Evolutionary conservation across 2,797 vertebrate species (phyloP), one percentile per base, ranked within the genome.

Genomic region (Atherinosoma microstoma): DNA sequence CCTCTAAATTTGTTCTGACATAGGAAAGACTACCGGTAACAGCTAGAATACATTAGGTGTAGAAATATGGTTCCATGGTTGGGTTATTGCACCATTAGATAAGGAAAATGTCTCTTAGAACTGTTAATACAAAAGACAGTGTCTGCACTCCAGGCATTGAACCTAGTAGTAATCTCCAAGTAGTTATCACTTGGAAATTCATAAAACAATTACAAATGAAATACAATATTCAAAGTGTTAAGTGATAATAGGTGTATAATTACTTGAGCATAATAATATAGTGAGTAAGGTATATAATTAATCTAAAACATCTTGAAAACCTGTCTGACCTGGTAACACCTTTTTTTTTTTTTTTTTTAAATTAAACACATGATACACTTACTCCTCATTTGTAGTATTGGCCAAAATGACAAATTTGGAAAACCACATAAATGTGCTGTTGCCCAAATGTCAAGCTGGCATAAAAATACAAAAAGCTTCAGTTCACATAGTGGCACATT

Each of bases 71-170:
- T 53, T 67, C 11, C 47, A 68, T 45, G 18, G 69, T 1, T 18
- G 8, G 35, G 34, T 32, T 72, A 45, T 16, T 13, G 49, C 40
- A 68, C 15, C 53, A 68, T 54, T 53, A 75, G 49, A 74, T 70
- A 58, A 64, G 58, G 1, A 10, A 85, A 70, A 35, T 58, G 53
- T 70, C 27, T 59, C 3, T 10, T 64, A 54, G 24, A 58, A 18
- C 27, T 40, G 34, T 63, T 57, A 22, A 59, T 34, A 72, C 18
- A 71, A 59, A 72, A 13, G 59, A 58, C 35, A 7, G 13, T 58
- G 13, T 38, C 57, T 58, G 66, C 8, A 60, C 29, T 58, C 6
- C 3, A 49, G 45, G 40, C 15, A 59, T 3, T 63, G 18, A 22
- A 69, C n/a, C n/a, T n/a, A 62, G 8, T 35, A 35, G 5, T 35